Base-by-base conservation (phyloP, 2,113 vertebrate species). In the Solea senegalensis region DNA sequence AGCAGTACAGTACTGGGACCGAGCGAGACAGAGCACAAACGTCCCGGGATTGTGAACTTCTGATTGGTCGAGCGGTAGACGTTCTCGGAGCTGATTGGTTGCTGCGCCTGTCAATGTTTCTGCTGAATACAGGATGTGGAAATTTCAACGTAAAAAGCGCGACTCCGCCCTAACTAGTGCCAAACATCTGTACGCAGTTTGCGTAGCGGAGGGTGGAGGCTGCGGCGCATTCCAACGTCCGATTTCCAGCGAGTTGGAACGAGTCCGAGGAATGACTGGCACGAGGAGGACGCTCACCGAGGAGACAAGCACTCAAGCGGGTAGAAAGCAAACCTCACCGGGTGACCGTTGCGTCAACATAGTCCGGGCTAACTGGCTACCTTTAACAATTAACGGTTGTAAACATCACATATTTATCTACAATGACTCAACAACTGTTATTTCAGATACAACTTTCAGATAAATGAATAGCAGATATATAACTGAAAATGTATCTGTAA, bases 121-220 rank as follows among this genome's bases (percentile, higher is more conserved):
- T 5, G 50, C 34, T 5, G 26, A 39, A 45, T 74, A 79, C 89
- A 83, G 91, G 85, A 86, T 72, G 69, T 91, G 73, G 72, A 82
- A 74, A 71, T 73, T 51, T 74, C 61, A 72, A 88, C 88, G 88
- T 85, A 90, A 84, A 86, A 10, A 74, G 73, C 86, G 86, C 84
- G 91, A 83, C 92, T 92, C 90, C 93, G 80, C 93, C 92, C 93
- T 73, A 72, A 82, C 49, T 79, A 62, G 86, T 76, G 44, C 81
- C 86, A 79, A 92, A 93, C 89, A 87, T 90, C 60, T 91, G 87
- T 71, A 57, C 88, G 87, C 43, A 77, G 70, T 81, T 76, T 89
- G 70, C 77, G 88, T 86, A 91, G 64, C 39, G 40, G 3, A 74
- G 84, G 87, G 87, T n/a, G 86, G 78, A 58, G 82, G 74, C 71